phyloP scores from a whole-genome alignment of 1,140 invertebrate species.

The Nymphalis io region DNA sequence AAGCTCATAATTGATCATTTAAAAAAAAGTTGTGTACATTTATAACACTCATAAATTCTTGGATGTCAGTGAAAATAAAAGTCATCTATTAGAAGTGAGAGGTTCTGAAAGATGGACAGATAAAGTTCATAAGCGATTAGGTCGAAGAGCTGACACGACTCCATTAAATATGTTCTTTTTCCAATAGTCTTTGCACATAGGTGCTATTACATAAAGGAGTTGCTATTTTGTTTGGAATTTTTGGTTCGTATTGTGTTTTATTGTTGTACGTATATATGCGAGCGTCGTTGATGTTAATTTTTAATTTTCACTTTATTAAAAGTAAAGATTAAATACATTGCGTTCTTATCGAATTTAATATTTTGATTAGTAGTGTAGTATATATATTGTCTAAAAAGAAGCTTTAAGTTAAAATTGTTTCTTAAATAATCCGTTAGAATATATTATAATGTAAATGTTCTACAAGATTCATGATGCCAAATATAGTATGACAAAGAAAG shows the following conservation, averaged over 20 bases:
- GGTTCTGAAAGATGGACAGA: slow-evolving; percentile 13
- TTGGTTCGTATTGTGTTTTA: background rate
- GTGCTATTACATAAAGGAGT: background rate
- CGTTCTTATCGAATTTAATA: no score
- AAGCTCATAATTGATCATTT: background rate
- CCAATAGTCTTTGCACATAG: slow-evolving; percentile 19
- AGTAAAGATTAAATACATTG: no score
- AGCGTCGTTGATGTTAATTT: no score
- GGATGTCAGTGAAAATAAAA: background rate
- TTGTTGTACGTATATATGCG: no score
- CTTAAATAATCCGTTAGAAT: background rate
- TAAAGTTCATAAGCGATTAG: slow-evolving; percentile 35
- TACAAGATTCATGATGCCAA: background rate
- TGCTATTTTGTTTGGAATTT: background rate
- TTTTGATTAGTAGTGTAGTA: no score
- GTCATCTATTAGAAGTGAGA: slow-evolving; percentile 7
- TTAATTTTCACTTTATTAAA: no score
- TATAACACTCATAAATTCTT: background rate
- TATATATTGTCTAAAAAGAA: no score
- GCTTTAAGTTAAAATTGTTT: no score
- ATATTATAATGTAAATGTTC: background rate
- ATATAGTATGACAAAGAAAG: background rate
- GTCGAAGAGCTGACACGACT: slow-evolving; percentile 34
- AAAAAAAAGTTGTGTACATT: no score
- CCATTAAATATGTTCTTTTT: slow-evolving; percentile 33